Evolutionary conservation across 2,797 vertebrate genomes (phyloP).

Genomic region (Phrynocephalus guinanensis): DNA sequence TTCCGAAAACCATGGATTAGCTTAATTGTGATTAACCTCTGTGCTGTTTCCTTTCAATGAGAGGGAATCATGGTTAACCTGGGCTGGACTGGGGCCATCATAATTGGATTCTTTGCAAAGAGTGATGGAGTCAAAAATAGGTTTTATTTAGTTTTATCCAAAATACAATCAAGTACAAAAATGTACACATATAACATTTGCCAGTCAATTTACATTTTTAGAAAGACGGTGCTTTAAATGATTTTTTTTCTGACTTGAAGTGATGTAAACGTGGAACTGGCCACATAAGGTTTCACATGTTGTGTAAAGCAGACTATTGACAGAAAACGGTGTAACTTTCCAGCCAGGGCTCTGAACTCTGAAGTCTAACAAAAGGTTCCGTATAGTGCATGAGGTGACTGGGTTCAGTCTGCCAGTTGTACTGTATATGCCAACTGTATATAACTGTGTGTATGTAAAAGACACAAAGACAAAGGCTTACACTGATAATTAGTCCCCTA

Average conservation of each 20-base stretch:
- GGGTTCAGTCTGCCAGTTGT: slow-evolving; percentile 9
- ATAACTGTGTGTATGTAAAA: not conserved
- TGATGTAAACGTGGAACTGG: slow-evolving; percentile 71
- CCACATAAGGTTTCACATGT: slow-evolving; percentile 53
- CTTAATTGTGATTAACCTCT: too few species aligned
- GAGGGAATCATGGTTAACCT: not conserved
- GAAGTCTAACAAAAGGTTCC: not conserved
- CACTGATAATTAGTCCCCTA: too few species aligned
- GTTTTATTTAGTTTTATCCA: slow-evolving; percentile 81
- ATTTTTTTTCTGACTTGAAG: slow-evolving; percentile 67
- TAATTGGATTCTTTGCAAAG: not conserved
- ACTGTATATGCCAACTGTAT: not conserved
- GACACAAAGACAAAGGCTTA: not conserved
- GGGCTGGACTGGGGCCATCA: not conserved
- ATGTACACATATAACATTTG: slow-evolving; percentile 82
- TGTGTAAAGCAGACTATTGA: not conserved
- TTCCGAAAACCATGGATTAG: too few species aligned
- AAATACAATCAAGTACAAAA: slow-evolving; percentile 90
- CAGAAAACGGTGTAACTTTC: not conserved
- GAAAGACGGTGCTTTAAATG: slow-evolving; percentile 53
- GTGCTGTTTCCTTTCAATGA: not conserved
- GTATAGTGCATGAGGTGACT: rapidly evolving
- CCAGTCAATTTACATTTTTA: slow-evolving; percentile 64
- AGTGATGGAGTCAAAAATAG: slow-evolving; percentile 59
- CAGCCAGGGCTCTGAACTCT: not conserved